Base-by-base conservation (phyloP, 2,888 invertebrate species). In the Tachina grossa region DNA sequence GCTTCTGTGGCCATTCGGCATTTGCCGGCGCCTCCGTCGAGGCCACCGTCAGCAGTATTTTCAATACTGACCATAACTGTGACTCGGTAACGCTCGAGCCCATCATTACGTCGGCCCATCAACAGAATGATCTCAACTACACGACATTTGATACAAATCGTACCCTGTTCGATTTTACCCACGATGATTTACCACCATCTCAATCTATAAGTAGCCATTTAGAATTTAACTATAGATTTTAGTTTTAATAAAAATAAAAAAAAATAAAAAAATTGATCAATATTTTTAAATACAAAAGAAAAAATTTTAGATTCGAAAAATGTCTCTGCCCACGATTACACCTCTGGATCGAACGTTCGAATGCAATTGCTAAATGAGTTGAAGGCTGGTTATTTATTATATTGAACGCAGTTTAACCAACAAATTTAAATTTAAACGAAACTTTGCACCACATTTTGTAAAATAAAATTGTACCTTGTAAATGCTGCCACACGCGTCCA, bases 151-250 rank as follows among this genome's bases (percentile, higher is more conserved):
- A 91, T 87, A 90, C 89, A 82, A 90, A 90, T 87, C 89, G 90
- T 86, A 88, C 90, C 84, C 89, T 91, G 75, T 88, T 91, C 87
- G 89, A 89, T 85, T 89, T 89, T 77, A 89, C 90, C 61, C 88
- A 88, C 78, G 91, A 91, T 87, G 91, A 91, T 78, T 80, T 89
- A 85, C 90, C 90, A 86, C 89, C 89, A 74, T 78, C 78, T 88
- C 90, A 91, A 88, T 89, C 89, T 86, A 89, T 89, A 87, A 90
- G 91, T 87, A 91, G 90, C 89, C 91, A 91, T 88, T 88, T 91
- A 90, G 91, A 91, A 86, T 91, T 91, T 90, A 91, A 90, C 86
- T 91, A 89, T 87, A 87, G 88, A 88, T 91, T 88, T 61, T 53
- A 83, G 65, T 55, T 77, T 72, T n/a, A 9, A 63, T 8, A 31